Evolutionary conservation across 2,113 vertebrate species (phyloP), one percentile per base, ranked within the genome.

Genomic region (Ophiodon elongatus): DNA sequence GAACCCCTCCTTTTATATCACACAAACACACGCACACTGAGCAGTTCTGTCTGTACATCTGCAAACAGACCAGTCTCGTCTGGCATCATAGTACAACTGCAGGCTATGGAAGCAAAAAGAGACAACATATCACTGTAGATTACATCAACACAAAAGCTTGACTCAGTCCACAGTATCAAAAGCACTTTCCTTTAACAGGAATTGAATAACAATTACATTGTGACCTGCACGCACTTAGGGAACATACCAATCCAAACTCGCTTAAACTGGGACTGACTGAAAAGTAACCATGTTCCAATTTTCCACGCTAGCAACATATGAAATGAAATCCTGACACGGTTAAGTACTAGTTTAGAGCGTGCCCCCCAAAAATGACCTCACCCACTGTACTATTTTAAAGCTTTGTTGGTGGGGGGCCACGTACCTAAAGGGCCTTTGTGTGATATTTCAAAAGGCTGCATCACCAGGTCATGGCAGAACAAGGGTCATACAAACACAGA

Each of bases 61-160:
- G 90, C 84, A 89, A 93, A 91, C 90, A 91, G 87, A 88, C 79
- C 82, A 57, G 88, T 88, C 89, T 87, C 79, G 70, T 87, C 90
- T 90, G 90, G 91, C 90, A 93, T 94, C 93, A 92, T 21, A 91
- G 94, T 66, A 91, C 84, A 75, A 91, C 93, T 94, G 89, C 89
- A 85, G 94, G 93, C 91, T 80, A 93, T 94, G 91, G 90, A 94
- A 93, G 89, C 82, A 87, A 80, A 91, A 88, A 83, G 83, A 92
- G 71, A 85, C 81, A 90, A 85, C 85, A 84, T 77, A 94, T 94
- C 92, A 90, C 69, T 86, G 80, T 76, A 89, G 86, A 93, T 94
- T 91, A 93, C 80, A 92, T 93, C 87, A 92, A 92, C 90, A 88
- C 83, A 80, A 89, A 75, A 52, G 76, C 90, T 76, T 81, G 72